Evolutionary conservation across 2,888 invertebrate species (phyloP), one percentile per base, ranked within the genome.

Genomic region (Ditula angustiorana): DNA sequence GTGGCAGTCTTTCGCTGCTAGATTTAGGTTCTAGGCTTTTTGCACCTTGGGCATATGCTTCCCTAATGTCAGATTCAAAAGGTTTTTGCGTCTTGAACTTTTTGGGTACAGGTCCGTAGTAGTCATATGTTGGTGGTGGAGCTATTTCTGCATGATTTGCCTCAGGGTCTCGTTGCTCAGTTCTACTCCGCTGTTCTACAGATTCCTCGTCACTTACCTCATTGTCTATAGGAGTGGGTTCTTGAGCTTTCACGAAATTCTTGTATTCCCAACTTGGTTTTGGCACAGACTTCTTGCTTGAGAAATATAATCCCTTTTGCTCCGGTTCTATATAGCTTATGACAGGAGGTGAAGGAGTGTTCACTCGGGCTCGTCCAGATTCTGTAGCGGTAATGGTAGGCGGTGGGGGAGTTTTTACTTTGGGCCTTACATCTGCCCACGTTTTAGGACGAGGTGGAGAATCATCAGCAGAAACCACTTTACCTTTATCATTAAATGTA

Each of bases 111-210:
- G 94, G 94, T 0, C 94, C 94, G 73, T 94, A 94, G 77, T 96
- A 95, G 26, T 96, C 94, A 74, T 93, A 95, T 1, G 94, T 94
- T 0, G 95, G 91, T 1, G 96, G 96, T 5, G 95, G 95, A 5
- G 95, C 94, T 70, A 96, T 93, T 84, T 95, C 95, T 19, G 84
- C 65, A 53, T 76, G 71, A 68, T 71, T 73, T 8, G 62, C 33
- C 30, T 74, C 73, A 37, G 57, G 50, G 56, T 72, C 76, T 62
- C 79, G 77, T 67, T 82, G 80, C 11, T 76, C 76, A 28, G 58
- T 66, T 50, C 64, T 72, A 28, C 59, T 72, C 46, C 63, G 69
- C 23, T 67, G 65, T 57, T 7, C 62, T 28, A 72, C 69, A 50
- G 68, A 61, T 56, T 81, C 78, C 26, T 81, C 78, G 49, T 81